Base-by-base conservation (phyloP, 2,888 invertebrate species). In the Drosophila emarginata region DNA sequence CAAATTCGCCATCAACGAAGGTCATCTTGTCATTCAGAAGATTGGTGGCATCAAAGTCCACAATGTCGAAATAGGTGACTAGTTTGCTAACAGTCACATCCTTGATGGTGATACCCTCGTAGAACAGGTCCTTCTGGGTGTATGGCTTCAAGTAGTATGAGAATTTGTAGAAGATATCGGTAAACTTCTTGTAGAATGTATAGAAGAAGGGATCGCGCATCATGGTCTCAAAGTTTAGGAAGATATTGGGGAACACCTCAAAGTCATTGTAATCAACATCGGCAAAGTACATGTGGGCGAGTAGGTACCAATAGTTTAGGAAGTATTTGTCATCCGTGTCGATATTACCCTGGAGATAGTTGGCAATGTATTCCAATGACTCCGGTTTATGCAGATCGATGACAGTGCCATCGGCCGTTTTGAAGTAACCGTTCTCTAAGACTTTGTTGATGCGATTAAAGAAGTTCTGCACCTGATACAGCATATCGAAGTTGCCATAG, bases 171-270 rank as follows among this genome's bases (percentile, higher is more conserved):
- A 94, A 93, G 54, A 93, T 92, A 67, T 93, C 90, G 54, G 93
- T 86, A 72, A 95, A 92, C 66, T 94, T 94, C 90, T 95, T 94
- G 89, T 94, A 94, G 67, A 95, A 91, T 76, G 94, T 93, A 90
- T 94, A 96, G 93, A 95, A 95, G 53, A 94, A 93, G 21, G 96
- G 96, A 89, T 96, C 96, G 74, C 95, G 94, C 75, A 95, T 91
- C 79, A 94, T 93, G 4, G 95, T 95, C 84, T 94, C 93, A 85
- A 93, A 94, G 74, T 93, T 92, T 80, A 95, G 94, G 74, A 95
- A 91, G 1, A 94, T 92, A 9, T 94, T 92, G n/a, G 95, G 84
- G 76, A 76, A 79, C 7, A 88, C 86, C 58, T 86, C 78, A 36
- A 36, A 60, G 53, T 88, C 80, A 14, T 73, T 52, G 74, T 78